Evolutionary conservation across 2,113 vertebrate species (phyloP).

Genomic region (Pica pica): DNA sequence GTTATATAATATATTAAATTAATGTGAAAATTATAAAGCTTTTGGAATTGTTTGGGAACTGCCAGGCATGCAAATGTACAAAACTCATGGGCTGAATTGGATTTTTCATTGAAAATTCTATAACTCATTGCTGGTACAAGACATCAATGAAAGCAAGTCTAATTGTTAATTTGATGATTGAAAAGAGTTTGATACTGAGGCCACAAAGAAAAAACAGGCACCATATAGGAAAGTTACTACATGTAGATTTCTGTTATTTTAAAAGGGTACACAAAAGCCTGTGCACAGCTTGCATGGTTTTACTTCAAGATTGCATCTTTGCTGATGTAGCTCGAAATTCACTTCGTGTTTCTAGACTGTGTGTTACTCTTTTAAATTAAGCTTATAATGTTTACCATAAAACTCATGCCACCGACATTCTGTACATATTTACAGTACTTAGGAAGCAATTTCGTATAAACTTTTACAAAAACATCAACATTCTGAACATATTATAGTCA

Average conservation of each 20-base stretch:
- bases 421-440: conserved; percentile 14
- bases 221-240: background rate
- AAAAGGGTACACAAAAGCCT: background rate
- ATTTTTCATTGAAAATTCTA: conserved; percentile 55
- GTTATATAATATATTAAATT: background rate
- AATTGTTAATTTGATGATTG: conserved; percentile 41
- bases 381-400: conserved; percentile 22
- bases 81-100: conserved; percentile 39
- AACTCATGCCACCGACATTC: conserved; percentile 1
- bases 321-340: background rate
- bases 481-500: background rate
- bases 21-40: conserved; percentile 46
- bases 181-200: conserved; percentile 25
- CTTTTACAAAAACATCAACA: conserved; percentile 2
- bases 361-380: conserved; percentile 20
- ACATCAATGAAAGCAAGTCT: conserved; percentile 63
- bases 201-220: background rate
- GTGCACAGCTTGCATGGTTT: background rate
- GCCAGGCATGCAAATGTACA: conserved; percentile 36
- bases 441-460: background rate
- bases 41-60: conserved; percentile 41
- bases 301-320: conserved; percentile 4
- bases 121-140: conserved; percentile 34
- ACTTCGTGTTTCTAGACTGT: background rate
- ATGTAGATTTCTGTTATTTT: background rate